Conservation (phyloP, 2,113 vertebrate species). For the Calidris pygmaea region DNA sequence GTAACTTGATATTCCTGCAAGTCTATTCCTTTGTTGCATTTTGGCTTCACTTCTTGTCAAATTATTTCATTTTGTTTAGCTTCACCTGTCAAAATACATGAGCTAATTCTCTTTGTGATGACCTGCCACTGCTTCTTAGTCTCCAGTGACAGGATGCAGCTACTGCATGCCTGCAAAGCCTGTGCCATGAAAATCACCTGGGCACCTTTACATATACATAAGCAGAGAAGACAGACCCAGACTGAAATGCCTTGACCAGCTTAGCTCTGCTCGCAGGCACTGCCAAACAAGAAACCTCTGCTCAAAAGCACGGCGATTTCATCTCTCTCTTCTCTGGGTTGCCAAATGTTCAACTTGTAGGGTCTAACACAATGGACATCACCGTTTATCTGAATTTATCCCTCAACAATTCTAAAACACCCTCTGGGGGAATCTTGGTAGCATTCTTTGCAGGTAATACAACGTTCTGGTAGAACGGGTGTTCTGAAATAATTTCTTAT, state of each 20-base stretch:
- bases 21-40: slow-evolving; percentile 7
- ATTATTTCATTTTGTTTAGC: slow-evolving; percentile 50
- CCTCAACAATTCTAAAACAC: neutral
- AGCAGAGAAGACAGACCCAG: neutral
- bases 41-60: slow-evolving; percentile 47
- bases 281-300: neutral
- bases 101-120: slow-evolving; percentile 52
- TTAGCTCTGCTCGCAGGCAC: neutral
- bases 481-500: neutral
- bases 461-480: neutral
- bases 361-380: neutral
- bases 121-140: slow-evolving; percentile 35
- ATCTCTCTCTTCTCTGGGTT: neutral
- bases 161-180: neutral
- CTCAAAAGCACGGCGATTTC: neutral
- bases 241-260: neutral
- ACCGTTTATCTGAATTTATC: neutral
- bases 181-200: slow-evolving; percentile 37
- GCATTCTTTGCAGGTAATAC: neutral
- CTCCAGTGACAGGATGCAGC: slow-evolving; percentile 20
- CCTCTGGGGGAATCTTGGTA: neutral
- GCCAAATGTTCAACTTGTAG: neutral
- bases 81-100: slow-evolving; percentile 57
- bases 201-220: neutral
- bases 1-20: neutral